phyloP scores from a whole-genome alignment of 2,888 invertebrate genomes.

The Zhengitettix transpicula region DNA sequence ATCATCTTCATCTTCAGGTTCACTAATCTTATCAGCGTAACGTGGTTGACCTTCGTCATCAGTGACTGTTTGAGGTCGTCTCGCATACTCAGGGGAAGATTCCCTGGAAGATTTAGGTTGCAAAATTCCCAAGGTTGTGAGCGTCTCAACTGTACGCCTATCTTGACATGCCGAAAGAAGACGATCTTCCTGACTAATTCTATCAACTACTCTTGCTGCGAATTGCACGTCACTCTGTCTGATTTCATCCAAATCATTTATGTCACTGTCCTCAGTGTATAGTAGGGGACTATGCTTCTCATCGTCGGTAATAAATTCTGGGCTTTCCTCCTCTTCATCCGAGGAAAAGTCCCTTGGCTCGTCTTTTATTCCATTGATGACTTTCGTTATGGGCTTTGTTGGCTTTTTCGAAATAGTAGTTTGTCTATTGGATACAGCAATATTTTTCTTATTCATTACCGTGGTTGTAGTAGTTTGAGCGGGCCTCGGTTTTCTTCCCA shows the following conservation, averaged over 20 bases:
- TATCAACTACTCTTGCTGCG: slow-evolving; percentile 11
- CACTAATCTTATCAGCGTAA: slow-evolving; percentile 55
- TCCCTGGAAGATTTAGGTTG: slow-evolving; percentile 51
- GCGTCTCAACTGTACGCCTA: background rate
- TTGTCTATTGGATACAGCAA: background rate
- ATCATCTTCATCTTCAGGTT: slow-evolving; percentile 47
- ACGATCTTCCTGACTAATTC: slow-evolving; percentile 3
- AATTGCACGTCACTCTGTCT: slow-evolving; percentile 12
- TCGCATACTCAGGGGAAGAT: slow-evolving; percentile 53
- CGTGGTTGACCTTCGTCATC: slow-evolving; percentile 43
- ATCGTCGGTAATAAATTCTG: slow-evolving; percentile 12
- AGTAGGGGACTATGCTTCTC: slow-evolving; percentile 1
- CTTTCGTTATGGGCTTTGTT: background rate
- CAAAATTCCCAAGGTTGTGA: background rate
- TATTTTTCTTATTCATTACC: background rate
- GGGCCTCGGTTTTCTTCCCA: background rate
- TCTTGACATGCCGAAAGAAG: slow-evolving; percentile 5
- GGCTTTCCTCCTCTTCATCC: slow-evolving; percentile 14
- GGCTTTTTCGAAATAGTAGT: background rate
- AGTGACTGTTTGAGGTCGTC: slow-evolving; percentile 39
- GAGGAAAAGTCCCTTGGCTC: slow-evolving; percentile 1
- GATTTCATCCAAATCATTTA: slow-evolving; percentile 12
- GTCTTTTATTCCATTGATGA: background rate
- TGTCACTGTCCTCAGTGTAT: slow-evolving; percentile 6
- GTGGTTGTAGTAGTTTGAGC: background rate